phyloP scores from a whole-genome alignment of 2,888 invertebrate species.

The Euspilapteryx auroguttella region DNA sequence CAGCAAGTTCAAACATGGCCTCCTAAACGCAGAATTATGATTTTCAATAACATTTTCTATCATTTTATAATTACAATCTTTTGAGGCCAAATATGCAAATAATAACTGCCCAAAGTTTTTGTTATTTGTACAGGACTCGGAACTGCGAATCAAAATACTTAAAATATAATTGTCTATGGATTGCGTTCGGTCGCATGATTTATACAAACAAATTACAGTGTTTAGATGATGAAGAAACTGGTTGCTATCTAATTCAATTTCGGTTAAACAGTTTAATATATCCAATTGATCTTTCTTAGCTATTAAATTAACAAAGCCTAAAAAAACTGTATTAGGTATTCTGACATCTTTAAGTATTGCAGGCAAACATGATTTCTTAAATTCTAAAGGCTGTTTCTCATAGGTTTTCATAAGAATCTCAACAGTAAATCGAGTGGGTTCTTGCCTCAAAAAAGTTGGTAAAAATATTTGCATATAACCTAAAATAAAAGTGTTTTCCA shows the following conservation, averaged over 20 bases:
- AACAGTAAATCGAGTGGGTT: constrained; percentile 16
- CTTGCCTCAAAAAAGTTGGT: constrained; percentile 16
- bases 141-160: constrained; percentile 12
- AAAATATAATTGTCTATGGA: constrained; percentile 18
- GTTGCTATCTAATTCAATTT: constrained; percentile 14
- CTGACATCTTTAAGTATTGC: constrained; percentile 17
- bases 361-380: constrained; percentile 14
- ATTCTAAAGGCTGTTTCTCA: constrained; percentile 13
- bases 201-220: constrained; percentile 23
- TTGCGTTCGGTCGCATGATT: constrained; percentile 18
- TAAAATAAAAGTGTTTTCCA: constrained; percentile 13
- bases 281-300: constrained; percentile 10
- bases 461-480: constrained; percentile 17
- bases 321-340: constrained; percentile 18
- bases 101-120: constrained; percentile 28
- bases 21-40: constrained; percentile 28
- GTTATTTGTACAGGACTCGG: constrained; percentile 14
- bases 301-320: constrained; percentile 19
- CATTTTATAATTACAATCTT: constrained; percentile 7
- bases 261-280: constrained; percentile 15
- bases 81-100: constrained; percentile 18
- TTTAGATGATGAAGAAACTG: constrained; percentile 21
- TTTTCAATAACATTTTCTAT: constrained; percentile 18
- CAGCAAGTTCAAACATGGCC: constrained; percentile 21
- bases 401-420: constrained; percentile 21